A percentile compares a stretch with the other conserved stretches of the same genome.
Evolutionary conservation across 1,140 invertebrate genomes (phyloP).

Genomic region (Zaprionus africanus): DNA sequence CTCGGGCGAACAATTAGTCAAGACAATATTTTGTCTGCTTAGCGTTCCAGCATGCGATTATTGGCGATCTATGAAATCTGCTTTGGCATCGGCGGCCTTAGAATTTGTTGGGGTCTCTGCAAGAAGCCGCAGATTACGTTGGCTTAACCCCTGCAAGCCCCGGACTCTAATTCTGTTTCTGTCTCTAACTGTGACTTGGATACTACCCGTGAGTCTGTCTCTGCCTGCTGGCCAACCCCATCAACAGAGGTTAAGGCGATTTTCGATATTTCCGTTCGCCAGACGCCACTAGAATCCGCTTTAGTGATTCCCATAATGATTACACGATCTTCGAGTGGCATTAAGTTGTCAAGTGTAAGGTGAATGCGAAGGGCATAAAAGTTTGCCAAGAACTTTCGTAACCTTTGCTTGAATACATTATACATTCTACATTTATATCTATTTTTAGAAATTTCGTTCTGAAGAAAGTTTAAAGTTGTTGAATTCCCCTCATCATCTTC

Average conservation of each 20-base stretch:
- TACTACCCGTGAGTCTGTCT: background rate
- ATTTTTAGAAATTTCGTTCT: background rate
- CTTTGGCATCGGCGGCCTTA: slow-evolving; percentile 76
- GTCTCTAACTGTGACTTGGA: background rate
- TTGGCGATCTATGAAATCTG: slow-evolving; percentile 74
- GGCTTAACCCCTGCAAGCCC: background rate
- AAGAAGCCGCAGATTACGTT: slow-evolving; percentile 50
- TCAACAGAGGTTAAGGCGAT: slow-evolving; percentile 53
- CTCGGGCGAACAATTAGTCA: slow-evolving; percentile 71
- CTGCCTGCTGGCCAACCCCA: slow-evolving; percentile 15
- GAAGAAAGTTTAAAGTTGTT: background rate
- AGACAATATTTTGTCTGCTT: slow-evolving; percentile 66
- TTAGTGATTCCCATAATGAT: slow-evolving; percentile 69
- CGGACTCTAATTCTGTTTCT: background rate
- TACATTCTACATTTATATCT: too few relatives aligned
- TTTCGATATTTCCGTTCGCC: slow-evolving; percentile 70
- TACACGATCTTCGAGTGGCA: slow-evolving; percentile 53
- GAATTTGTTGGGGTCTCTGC: slow-evolving; percentile 56
- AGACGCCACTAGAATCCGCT: slow-evolving; percentile 71
- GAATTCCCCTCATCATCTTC: background rate
- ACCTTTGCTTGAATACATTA: background rate
- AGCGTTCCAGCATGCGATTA: slow-evolving; percentile 53
- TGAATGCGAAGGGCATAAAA: slow-evolving; percentile 20
- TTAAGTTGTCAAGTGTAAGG: slow-evolving; percentile 51
- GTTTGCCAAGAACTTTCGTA: background rate